A percentile compares a stretch with the other conserved stretches of the same genome.
Conservation (phyloP, 2,113 vertebrate species). For the Platysteira castanea region DNA sequence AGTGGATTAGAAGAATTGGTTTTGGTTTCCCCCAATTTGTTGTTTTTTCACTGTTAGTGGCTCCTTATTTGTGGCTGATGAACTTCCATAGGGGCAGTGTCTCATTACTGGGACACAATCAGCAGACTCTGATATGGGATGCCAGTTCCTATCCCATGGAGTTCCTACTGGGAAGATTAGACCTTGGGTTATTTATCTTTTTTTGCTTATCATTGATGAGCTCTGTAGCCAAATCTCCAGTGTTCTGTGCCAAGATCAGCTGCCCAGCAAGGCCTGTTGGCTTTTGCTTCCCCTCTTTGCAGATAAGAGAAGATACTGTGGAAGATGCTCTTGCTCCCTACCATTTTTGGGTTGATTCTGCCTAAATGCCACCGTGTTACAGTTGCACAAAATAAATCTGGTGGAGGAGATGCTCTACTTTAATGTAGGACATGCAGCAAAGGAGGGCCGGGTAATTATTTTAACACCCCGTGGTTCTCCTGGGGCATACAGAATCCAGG, state of each 20-base stretch:
- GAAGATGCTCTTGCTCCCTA: neutral
- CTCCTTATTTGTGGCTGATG: neutral
- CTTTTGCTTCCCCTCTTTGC: neutral
- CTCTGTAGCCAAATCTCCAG: neutral
- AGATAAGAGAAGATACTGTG: neutral
- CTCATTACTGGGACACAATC: neutral
- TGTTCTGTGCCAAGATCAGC: neutral
- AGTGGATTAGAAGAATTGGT: neutral
- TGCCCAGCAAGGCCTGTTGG: neutral
- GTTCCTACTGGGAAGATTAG: neutral
- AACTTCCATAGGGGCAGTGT: neutral
- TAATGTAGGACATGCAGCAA: neutral
- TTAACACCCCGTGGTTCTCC: neutral
- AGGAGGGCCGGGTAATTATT: neutral
- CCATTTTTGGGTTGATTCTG: neutral
- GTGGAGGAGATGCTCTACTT: neutral
- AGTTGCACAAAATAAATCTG: neutral
- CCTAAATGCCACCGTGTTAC: neutral
- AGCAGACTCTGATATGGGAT: neutral
- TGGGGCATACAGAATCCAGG: neutral
- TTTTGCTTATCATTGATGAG: neutral
- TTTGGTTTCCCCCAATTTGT: neutral
- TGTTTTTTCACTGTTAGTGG: neutral
- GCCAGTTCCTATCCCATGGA: neutral
- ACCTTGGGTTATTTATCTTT: neutral